A percentile compares a stretch with the other conserved stretches of the same genome.
phyloP scores from a whole-genome alignment of 2,113 vertebrate species.

The Corythornis madagascariensis region DNA sequence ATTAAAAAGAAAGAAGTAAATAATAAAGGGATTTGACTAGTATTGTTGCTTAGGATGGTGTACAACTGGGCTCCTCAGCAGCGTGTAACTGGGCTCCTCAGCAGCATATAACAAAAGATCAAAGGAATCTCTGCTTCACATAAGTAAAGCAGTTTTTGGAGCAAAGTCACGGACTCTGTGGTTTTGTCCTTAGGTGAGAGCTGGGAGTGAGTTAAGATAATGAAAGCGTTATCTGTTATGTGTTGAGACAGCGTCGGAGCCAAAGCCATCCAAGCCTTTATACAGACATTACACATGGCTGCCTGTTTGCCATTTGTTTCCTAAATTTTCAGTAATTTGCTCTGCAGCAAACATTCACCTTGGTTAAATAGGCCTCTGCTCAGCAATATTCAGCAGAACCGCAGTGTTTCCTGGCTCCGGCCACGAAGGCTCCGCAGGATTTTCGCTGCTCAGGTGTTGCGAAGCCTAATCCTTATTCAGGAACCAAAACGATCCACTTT shows the following conservation, averaged over 20 bases:
- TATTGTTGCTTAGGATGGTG: not conserved
- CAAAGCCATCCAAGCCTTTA: not conserved
- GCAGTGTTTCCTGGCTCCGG: slow-evolving; percentile 52
- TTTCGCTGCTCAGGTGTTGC: slow-evolving; percentile 79
- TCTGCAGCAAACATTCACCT: slow-evolving; percentile 54
- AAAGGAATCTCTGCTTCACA: slow-evolving; percentile 22
- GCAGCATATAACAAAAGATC: slow-evolving; percentile 57
- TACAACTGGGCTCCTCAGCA: slow-evolving; percentile 45
- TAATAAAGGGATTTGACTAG: slow-evolving; percentile 31
- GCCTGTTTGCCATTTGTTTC: slow-evolving; percentile 32
- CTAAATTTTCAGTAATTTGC: slow-evolving; percentile 43
- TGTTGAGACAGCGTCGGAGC: not conserved
- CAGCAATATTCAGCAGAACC: slow-evolving; percentile 45
- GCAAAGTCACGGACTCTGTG: not conserved
- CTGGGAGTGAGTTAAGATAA: not conserved
- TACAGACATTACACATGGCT: not conserved
- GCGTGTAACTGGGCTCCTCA: slow-evolving; percentile 37
- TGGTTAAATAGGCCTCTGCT: slow-evolving; percentile 43
- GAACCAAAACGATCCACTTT: slow-evolving; percentile 74
- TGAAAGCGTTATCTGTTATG: not conserved
- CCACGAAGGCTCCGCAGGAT: slow-evolving; percentile 55
- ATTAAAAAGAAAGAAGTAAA: slow-evolving; percentile 63
- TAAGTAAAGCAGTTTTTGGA: slow-evolving; percentile 24
- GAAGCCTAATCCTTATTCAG: slow-evolving; percentile 66
- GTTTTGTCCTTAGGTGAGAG: slow-evolving; percentile 42